Evolutionary conservation across 23 tunicate species (phyloP), one percentile per base, ranked within the genome.

Genomic region (Ciona savignyi): DNA sequence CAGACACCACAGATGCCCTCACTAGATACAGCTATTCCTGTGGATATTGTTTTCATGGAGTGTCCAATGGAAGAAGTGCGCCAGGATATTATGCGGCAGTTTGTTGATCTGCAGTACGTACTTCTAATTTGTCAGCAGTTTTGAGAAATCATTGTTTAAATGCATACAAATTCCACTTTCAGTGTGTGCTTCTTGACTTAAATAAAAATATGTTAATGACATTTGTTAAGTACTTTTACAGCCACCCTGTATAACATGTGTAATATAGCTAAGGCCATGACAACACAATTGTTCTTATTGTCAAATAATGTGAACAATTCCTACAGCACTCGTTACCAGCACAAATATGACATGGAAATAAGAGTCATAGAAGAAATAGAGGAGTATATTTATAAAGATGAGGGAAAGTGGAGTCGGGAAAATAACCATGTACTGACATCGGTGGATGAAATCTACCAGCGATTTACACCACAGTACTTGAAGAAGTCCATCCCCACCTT

Each of bases 61-160:
- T 80, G 85, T 42, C 85, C 85, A 6, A 73, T 62, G 34, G 70
- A 67, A 19, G 81, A 74, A 23, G 72, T 86, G 49, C 79, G 65
- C 35, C 74, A 74, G 56, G 49, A 72, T 25, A 71, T 83, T 28
- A 25, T 80, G 0, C 70, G 60, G 62, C 84, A 80, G 81, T 80
- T 86, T 35, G 73, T 80, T 29, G 67, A 80, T 11, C 26, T 86
- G 66, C 85, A 86, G 77, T 71, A 63, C 68, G 82, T 68, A 11
- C 9, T n/a, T 31, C 1, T 23, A 70, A 3, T 9, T 27, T 67
- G 27, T 1, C 1, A 27, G 33, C 24, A 2, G 24, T 2, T 2
- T 2, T 3, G 65, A 23, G 24, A 3, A 27, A 61, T 28, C 20
- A 20, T 49, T 11, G 61, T 49, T 49, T 49, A 49, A 11, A n/a